Base-by-base conservation (phyloP, 2,797 vertebrate genomes). In the Anabas testudineus region DNA sequence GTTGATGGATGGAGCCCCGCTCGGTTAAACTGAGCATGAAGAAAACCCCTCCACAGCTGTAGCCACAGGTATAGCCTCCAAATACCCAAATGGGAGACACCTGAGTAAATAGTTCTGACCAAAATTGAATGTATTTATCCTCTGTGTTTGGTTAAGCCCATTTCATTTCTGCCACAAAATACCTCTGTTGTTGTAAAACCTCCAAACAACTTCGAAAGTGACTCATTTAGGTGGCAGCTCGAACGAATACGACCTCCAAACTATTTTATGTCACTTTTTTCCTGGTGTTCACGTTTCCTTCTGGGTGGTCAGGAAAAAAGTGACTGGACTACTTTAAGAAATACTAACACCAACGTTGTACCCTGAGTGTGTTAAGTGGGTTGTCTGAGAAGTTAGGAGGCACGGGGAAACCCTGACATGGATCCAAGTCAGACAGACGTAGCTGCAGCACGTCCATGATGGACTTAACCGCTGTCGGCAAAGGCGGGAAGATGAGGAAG, bases 391-490 rank as follows among this genome's bases (percentile, higher is more conserved):
- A 76, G 81, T 84, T 81, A 88, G 80, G 60, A 71, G 80, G 68
- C 60, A 18, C 57, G 55, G 74, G 78, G 69, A 75, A 83, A 83
- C 78, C 76, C 76, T 42, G 81, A 71, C 83, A 59, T 7, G 28
- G 76, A 85, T 83, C 64, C 62, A 74, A 72, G 82, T 71, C 81
- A 66, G 81, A 69, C 77, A 58, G 72, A 61, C 39, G 18, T 59
- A 67, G 71, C 67, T 37, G 51, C 63, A 78, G 75, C 84, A 89
- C 86, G 84, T 75, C 80, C 55, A 74, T 67, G 84, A 82, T 81
- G 83, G 85, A 76, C 74, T 84, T 80, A 87, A 86, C 73, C 28
- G 47, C 52, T 75, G 65, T 66, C 56, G 78, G 69, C 55, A 74
- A 74, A 74, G 67, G 71, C 68, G 72, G 67, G 67, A 67, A 65